phyloP scores from a whole-genome alignment of 1,140 invertebrate species.

The Stegodyphus mimosarum region DNA sequence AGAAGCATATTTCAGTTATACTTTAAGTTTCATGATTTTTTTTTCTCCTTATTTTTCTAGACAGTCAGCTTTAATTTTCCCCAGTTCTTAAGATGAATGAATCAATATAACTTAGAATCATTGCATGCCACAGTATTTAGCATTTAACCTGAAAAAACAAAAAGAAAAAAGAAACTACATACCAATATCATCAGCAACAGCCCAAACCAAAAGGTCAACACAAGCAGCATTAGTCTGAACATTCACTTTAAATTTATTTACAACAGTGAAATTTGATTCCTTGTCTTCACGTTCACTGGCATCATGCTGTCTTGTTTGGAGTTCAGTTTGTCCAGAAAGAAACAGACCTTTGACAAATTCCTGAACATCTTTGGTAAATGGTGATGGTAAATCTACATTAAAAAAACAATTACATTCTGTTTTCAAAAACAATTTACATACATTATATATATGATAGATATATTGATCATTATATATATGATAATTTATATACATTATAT shows the following conservation, averaged over 20 bases:
- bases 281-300: slow-evolving; percentile 78
- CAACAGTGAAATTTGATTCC: slow-evolving; percentile 72
- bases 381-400: slow-evolving; percentile 79
- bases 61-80: no score
- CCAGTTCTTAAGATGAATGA: no score
- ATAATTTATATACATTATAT: no score
- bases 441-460: no score
- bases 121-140: not conserved
- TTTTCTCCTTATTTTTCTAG: no score
- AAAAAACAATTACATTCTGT: not conserved
- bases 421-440: not conserved
- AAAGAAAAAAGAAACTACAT: slow-evolving; percentile 63
- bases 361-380: slow-evolving; percentile 94
- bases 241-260: slow-evolving; percentile 94
- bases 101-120: not conserved
- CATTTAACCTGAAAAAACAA: not conserved
- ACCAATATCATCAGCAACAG: slow-evolving; percentile 96
- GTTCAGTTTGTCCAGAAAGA: slow-evolving; percentile 89
- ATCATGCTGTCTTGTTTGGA: slow-evolving; percentile 81
- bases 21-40: no score
- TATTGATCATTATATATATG: no score
- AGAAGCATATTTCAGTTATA: no score
- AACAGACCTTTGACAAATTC: slow-evolving; percentile 90
- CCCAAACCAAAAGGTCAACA: slow-evolving; percentile 97
- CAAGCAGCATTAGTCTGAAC: slow-evolving; percentile 97